Percentiles rank a stretch among this genome's conserved stretches.
Conservation (phyloP, 2,888 invertebrate genomes). For the Blastobasis adustella region DNA sequence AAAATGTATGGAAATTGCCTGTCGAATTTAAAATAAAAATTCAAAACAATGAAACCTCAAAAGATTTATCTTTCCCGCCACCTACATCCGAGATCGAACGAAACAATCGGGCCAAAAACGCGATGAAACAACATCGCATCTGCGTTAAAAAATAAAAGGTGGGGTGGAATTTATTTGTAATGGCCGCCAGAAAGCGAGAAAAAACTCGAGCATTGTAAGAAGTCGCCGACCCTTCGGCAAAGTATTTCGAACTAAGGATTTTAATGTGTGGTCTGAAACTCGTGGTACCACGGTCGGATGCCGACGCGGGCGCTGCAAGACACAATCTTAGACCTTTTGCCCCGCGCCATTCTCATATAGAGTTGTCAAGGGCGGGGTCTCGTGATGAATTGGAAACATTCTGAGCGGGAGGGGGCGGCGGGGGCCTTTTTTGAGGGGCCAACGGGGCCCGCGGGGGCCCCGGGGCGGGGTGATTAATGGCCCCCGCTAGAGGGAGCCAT, state of each 20-base stretch:
- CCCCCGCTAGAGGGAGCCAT: slow-evolving; percentile 65
- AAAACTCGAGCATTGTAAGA: slow-evolving; percentile 45
- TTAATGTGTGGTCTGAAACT: slow-evolving; percentile 28
- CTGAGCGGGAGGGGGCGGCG: slow-evolving; percentile 54
- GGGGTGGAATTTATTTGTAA: slow-evolving; percentile 57
- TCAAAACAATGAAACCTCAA: slow-evolving; percentile 4
- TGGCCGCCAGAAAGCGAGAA: slow-evolving; percentile 58
- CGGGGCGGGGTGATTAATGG: slow-evolving; percentile 62
- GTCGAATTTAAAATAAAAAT: slow-evolving; percentile 1
- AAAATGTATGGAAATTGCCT: not conserved
- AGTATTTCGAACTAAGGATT: slow-evolving; percentile 20
- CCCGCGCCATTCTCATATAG: slow-evolving; percentile 67
- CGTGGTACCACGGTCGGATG: slow-evolving; percentile 26
- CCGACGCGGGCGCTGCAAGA: not conserved
- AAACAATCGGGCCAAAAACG: slow-evolving; percentile 18
- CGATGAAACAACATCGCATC: slow-evolving; percentile 38
- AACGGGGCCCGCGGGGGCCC: slow-evolving; percentile 31
- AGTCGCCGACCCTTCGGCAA: slow-evolving; percentile 23
- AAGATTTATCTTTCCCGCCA: not conserved
- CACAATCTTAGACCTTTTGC: slow-evolving; percentile 11
- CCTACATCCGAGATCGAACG: slow-evolving; percentile 11
- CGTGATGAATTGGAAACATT: slow-evolving; percentile 74
- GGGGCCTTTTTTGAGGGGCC: slow-evolving; percentile 60
- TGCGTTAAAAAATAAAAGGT: slow-evolving; percentile 47
- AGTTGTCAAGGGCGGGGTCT: slow-evolving; percentile 78